Evolutionary conservation across 2,113 vertebrate genomes (phyloP).

Genomic region (Hassar affinis): DNA sequence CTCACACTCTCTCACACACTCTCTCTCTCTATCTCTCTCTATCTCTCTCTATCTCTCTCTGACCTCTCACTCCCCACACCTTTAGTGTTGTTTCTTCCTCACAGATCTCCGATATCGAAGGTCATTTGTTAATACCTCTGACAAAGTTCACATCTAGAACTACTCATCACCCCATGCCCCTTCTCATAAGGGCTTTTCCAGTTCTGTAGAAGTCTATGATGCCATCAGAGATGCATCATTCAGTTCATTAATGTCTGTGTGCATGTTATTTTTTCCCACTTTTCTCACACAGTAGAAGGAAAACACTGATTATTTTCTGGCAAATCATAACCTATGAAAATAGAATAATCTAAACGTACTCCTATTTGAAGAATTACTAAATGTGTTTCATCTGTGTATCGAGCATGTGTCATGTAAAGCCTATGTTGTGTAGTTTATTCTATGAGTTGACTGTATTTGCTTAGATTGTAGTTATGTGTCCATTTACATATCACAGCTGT

Average conservation of each 20-base stretch:
- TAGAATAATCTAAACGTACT: not conserved
- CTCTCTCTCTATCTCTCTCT: too few relatives aligned
- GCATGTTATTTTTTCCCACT: not conserved
- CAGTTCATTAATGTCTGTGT: not conserved
- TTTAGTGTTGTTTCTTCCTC: not conserved
- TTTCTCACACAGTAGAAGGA: not conserved
- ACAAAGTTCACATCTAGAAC: not conserved
- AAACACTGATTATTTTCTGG: not conserved
- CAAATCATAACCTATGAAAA: not conserved
- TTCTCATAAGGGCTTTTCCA: too few relatives aligned
- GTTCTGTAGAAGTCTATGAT: too few relatives aligned
- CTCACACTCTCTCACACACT: not conserved
- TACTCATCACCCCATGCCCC: too few relatives aligned
- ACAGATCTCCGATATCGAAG: not conserved
- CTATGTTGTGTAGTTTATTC: not conserved
- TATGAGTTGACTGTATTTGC: not conserved
- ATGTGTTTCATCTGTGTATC: not conserved
- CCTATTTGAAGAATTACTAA: not conserved
- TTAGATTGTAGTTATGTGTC: not conserved
- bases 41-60: too few relatives aligned
- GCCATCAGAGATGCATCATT: not conserved
- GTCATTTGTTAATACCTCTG: not conserved
- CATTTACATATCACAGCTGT: conserved; percentile 5
- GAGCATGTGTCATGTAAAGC: not conserved
- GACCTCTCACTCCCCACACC: not conserved